A percentile compares a stretch with the other conserved stretches of the same genome.
Evolutionary conservation across 2,113 vertebrate species (phyloP).

Genomic region (Eretmochelys imbricata): DNA sequence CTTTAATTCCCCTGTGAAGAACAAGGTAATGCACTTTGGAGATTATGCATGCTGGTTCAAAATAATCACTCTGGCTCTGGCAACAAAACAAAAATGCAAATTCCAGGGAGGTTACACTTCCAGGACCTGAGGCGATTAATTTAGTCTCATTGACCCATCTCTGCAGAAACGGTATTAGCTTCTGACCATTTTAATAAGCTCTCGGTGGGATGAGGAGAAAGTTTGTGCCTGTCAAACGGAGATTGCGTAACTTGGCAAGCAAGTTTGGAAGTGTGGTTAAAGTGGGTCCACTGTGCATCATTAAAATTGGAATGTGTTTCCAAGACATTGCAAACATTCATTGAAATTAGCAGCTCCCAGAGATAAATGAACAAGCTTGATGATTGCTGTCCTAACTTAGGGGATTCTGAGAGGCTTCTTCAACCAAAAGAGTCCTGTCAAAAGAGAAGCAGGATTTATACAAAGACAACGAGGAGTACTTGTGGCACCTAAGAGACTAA

Average conservation of each 20-base stretch:
- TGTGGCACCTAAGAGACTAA: too few species aligned
- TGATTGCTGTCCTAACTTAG: too few species aligned
- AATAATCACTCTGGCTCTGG: background rate
- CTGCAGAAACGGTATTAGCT: background rate
- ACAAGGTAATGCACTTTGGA: background rate
- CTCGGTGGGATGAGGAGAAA: slow-evolving; percentile 56
- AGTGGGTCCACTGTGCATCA: slow-evolving; percentile 42
- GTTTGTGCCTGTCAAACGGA: slow-evolving; percentile 17
- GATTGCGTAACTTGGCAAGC: background rate
- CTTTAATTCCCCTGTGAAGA: background rate
- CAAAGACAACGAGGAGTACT: too few species aligned
- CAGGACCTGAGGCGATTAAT: background rate
- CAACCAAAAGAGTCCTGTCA: too few species aligned
- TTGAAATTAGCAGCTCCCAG: slow-evolving; percentile 7
- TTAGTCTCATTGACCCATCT: background rate
- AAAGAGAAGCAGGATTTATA: too few species aligned
- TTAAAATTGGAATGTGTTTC: background rate
- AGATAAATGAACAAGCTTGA: too few species aligned
- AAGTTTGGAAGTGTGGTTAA: background rate
- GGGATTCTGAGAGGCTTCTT: too few species aligned
- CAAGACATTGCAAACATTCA: background rate
- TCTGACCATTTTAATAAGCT: slow-evolving; percentile 22
- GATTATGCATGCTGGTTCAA: background rate
- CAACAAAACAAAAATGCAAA: background rate
- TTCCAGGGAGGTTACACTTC: too few species aligned